Conservation (phyloP, 2,888 invertebrate genomes). For the Creontiades dilutus region DNA sequence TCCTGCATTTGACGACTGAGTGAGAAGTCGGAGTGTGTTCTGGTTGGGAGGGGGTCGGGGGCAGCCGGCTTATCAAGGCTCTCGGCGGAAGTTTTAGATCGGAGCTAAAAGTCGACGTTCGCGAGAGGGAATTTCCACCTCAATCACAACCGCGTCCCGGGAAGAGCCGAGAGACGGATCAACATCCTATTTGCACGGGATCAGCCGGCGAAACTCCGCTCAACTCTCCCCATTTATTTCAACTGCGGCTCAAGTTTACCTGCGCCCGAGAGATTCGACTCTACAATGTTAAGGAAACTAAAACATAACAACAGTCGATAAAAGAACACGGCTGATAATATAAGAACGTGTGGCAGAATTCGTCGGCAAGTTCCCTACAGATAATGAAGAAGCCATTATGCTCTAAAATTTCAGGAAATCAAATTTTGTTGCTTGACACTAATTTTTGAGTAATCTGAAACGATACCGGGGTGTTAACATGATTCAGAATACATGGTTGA, state of each 20-base stretch:
- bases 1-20: not conserved
- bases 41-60: not conserved
- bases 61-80: not conserved
- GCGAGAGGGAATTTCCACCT: not conserved
- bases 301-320: too few relatives aligned
- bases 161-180: not conserved
- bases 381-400: too few relatives aligned
- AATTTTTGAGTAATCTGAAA: too few relatives aligned
- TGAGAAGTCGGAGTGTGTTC: not conserved
- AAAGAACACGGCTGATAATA: too few relatives aligned
- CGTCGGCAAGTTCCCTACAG: too few relatives aligned
- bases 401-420: too few relatives aligned
- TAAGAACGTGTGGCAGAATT: too few relatives aligned
- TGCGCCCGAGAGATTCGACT: too few relatives aligned
- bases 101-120: not conserved
- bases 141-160: not conserved
- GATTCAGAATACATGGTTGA: too few relatives aligned
- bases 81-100: not conserved
- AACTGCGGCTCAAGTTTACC: not conserved
- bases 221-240: not conserved
- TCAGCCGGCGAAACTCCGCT: not conserved
- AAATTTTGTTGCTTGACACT: too few relatives aligned
- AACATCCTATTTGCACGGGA: not conserved
- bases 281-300: too few relatives aligned
- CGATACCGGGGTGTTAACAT: too few relatives aligned